Conservation (phyloP, 2,888 invertebrate species). For the Sphaerophoria rueppellii region DNA sequence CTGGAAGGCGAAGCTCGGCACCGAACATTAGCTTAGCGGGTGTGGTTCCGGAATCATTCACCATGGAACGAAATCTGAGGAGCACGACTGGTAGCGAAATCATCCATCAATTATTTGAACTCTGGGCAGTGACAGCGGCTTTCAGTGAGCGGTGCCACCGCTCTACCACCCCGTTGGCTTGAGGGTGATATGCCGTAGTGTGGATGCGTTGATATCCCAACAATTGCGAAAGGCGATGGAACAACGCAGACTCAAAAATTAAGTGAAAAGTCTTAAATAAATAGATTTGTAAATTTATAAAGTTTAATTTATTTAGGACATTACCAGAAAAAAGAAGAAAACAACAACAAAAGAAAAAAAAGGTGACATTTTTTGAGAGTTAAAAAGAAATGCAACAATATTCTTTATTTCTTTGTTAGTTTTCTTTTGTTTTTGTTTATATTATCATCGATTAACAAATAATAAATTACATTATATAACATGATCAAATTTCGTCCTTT, state of each 20-base stretch:
- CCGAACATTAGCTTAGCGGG: conserved; percentile 25
- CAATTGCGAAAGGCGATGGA: too few species aligned
- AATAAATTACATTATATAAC: conserved; percentile 70
- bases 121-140: too few species aligned
- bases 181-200: too few species aligned
- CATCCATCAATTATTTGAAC: too few species aligned
- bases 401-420: conserved; percentile 27
- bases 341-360: neutral
- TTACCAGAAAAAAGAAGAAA: too few species aligned
- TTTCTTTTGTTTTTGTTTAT: conserved; percentile 18
- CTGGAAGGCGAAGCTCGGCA: neutral
- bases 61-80: conserved; percentile 28
- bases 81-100: neutral
- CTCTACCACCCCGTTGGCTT: too few species aligned
- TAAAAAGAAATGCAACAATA: conserved; percentile 22
- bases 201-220: too few species aligned
- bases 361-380: conserved; percentile 51
- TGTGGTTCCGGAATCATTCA: conserved; percentile 15
- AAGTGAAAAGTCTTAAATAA: neutral
- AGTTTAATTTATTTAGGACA: too few species aligned
- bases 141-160: too few species aligned
- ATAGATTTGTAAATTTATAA: too few species aligned
- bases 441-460: conserved; percentile 61
- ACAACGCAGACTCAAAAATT: neutral
- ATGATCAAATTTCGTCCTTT: neutral